These are phyloP conservation scores for Pelmatolapia mariae DNA, from an alignment of 2,113 vertebrate genomes.

Conservation along the genomic window DNA sequence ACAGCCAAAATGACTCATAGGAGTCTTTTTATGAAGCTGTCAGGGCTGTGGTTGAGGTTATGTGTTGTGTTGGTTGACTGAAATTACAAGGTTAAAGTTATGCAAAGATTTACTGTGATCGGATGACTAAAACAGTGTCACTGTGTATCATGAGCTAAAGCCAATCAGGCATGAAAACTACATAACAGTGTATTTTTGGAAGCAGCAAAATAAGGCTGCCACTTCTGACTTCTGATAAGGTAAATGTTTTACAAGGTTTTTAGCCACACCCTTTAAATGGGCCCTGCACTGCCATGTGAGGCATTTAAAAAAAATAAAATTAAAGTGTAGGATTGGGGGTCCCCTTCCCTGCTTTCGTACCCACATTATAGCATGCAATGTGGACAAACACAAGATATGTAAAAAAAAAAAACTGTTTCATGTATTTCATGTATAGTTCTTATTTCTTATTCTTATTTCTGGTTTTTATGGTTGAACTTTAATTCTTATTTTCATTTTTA, in stretches of 20 bases:
- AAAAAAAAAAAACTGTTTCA: neutral
- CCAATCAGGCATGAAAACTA: neutral
- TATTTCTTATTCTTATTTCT: neutral
- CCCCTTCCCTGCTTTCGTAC: neutral
- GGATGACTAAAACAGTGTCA: neutral
- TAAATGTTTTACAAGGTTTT: neutral
- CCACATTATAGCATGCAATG: neutral
- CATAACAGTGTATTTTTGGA: neutral
- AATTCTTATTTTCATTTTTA: neutral
- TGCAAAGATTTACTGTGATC: neutral
- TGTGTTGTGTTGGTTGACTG: neutral
- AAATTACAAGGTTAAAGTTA: neutral
- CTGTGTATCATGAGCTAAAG: neutral
- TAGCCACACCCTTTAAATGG: neutral
- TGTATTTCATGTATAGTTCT: neutral
- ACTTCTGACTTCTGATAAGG: neutral
- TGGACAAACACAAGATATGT: neutral
- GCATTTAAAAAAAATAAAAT: neutral
- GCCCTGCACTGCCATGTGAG: neutral
- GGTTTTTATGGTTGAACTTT: neutral
- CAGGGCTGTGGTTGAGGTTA: neutral
- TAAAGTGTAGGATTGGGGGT: neutral
- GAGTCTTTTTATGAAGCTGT: neutral
- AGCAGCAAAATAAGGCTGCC: neutral
- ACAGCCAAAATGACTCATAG: neutral